phyloP scores from a whole-genome alignment of 2,113 vertebrate genomes.

The Dicerorhinus sumatrensis region DNA sequence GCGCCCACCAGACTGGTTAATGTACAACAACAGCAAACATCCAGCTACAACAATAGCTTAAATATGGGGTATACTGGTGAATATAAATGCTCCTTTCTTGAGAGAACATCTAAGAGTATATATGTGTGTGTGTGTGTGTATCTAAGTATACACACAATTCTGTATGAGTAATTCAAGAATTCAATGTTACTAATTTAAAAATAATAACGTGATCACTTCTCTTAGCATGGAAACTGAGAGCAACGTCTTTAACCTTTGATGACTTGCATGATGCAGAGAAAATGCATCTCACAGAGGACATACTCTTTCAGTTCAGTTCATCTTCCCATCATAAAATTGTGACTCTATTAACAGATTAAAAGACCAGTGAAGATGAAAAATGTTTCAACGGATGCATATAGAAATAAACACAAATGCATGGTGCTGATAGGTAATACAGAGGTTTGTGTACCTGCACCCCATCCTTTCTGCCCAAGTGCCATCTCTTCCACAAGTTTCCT shows the following conservation, averaged over 20 bases:
- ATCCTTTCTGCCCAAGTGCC: background rate
- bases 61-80: background rate
- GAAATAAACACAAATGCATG: background rate
- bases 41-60: background rate
- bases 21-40: background rate
- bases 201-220: slow-evolving; percentile 9
- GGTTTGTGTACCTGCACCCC: background rate
- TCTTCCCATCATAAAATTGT: background rate
- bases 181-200: slow-evolving; percentile 21
- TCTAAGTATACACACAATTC: background rate
- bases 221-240: slow-evolving; percentile 26
- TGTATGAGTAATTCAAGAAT: slow-evolving; percentile 4
- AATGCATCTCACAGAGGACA: background rate
- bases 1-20: background rate
- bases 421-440: background rate
- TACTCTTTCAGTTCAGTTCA: background rate
- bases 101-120: background rate
- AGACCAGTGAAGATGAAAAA: background rate
- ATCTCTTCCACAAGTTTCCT: background rate
- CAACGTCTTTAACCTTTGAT: background rate
- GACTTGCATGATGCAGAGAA: background rate
- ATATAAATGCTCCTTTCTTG: background rate
- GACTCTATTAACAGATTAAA: background rate
- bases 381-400: background rate
- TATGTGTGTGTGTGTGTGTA: background rate